Conservation (phyloP, 2,797 vertebrate species). For the Characodon lateralis region DNA sequence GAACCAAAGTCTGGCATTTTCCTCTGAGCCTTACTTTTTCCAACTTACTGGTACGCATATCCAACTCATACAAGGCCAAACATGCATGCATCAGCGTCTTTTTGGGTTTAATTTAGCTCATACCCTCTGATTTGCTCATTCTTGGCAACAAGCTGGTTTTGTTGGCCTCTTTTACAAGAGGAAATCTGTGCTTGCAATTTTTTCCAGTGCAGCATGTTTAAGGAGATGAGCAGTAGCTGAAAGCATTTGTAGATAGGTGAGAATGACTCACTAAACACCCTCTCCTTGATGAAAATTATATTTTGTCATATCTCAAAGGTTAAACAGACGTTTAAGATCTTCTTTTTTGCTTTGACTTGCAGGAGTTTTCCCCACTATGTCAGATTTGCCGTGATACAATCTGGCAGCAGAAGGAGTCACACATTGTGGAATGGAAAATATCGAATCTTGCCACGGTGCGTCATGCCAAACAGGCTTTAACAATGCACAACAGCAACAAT, state of each 20-base stretch:
- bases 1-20: background rate
- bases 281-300: slow-evolving; percentile 34
- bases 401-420: slow-evolving; percentile 35
- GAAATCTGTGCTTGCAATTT: slow-evolving; percentile 34
- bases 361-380: slow-evolving; percentile 10
- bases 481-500: slow-evolving; percentile 30
- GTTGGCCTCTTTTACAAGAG: slow-evolving; percentile 22
- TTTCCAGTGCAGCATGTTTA: slow-evolving; percentile 37
- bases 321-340: background rate
- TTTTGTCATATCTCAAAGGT: slow-evolving; percentile 32
- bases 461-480: slow-evolving; percentile 47
- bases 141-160: slow-evolving; percentile 33
- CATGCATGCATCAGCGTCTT: slow-evolving; percentile 23
- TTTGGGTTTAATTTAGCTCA: slow-evolving; percentile 25
- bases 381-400: slow-evolving; percentile 35
- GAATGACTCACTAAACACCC: slow-evolving; percentile 36
- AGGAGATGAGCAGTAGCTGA: slow-evolving; percentile 37
- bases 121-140: slow-evolving; percentile 50
- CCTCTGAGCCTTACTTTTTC: slow-evolving; percentile 1
- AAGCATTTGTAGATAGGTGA: slow-evolving; percentile 56
- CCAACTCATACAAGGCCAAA: slow-evolving; percentile 23
- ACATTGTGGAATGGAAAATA: slow-evolving; percentile 53
- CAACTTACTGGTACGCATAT: slow-evolving; percentile 1
- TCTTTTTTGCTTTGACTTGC: slow-evolving; percentile 19
- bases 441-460: slow-evolving; percentile 25